Base-by-base conservation (phyloP, 2,797 vertebrate genomes). In the Tarsius wallacei region DNA sequence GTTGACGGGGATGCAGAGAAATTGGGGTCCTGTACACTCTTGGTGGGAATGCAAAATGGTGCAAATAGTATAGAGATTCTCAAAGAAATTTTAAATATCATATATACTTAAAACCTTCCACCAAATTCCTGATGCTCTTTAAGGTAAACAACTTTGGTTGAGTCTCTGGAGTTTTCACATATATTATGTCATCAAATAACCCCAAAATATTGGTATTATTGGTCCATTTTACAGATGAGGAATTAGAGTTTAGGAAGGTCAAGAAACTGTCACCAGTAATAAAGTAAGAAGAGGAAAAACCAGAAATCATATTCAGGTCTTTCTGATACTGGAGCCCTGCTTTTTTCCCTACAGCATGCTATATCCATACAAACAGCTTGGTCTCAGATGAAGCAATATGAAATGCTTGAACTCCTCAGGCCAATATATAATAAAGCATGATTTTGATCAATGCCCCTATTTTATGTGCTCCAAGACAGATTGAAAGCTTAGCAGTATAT, bases 81-180 rank as follows among this genome's bases (percentile, higher is more conserved):
- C 42, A 42, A 42, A 42, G 42, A 42, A 42, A 42, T 42, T 42
- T 42, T 42, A 42, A 42, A 42, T 57, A 66, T 36, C 70, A 84
- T 55, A 87, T 80, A 78, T 91, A 81, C 14, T 70, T 53, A 90
- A 96, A 91, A 42, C 26, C 76, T 6, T 73, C 70, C 59, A 90
- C 17, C n/a, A 77, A 87, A 71, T 93, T 66, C 80, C 13, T 81
- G 8, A 80, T 71, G 2, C 55, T 83, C 55, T 71, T 85, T 42
- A 91, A 66, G 31, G 26, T 21, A 81, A 84, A 17, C 24, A 87
- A 49, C 19, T 77, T 88, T 71, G 36, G 24, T 55, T 93, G 31
- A 33, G 47, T 73, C 15, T 77, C 73, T 85, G 31, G 8, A 63
- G 64, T 93, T 63, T 93, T 64, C 63, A 17, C 11, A 51, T 73